Percentiles rank a stretch among this genome's conserved stretches.
Evolutionary conservation across 2,888 invertebrate species (phyloP).

Genomic region (Cephus sareptanus): DNA sequence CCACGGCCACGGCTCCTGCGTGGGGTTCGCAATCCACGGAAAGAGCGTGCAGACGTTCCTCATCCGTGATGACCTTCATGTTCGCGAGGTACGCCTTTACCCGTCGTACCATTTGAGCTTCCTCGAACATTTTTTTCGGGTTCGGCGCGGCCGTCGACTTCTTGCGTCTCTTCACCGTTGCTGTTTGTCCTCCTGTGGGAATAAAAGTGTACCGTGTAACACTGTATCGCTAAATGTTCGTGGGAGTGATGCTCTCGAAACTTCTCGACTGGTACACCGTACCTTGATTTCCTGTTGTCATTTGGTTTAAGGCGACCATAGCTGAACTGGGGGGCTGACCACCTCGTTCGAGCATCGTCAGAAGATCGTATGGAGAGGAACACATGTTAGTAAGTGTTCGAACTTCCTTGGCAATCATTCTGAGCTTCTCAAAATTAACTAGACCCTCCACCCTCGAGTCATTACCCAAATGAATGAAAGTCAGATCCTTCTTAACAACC

Average conservation of each 20-base stretch:
- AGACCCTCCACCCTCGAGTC: conserved; percentile 89
- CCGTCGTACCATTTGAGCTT: conserved; percentile 97
- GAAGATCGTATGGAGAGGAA: conserved; percentile 90
- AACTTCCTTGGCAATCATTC: conserved; percentile 98
- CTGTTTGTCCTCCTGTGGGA: conserved; percentile 72
- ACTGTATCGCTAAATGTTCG: background rate
- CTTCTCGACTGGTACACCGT: conserved; percentile 1
- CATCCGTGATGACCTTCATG: conserved; percentile 92
- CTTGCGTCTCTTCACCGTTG: conserved; percentile 90
- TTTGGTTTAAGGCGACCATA: conserved; percentile 88
- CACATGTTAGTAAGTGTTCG: conserved; percentile 93
- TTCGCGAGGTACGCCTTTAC: conserved; percentile 96
- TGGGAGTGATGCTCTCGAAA: background rate
- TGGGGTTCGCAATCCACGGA: conserved; percentile 89
- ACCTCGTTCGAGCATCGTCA: conserved; percentile 85
- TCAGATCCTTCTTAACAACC: conserved; percentile 93
- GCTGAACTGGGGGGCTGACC: conserved; percentile 90
- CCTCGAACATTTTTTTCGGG: conserved; percentile 98
- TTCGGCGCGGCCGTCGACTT: conserved; percentile 92
- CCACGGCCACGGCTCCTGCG: conserved; percentile 57
- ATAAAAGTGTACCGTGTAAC: background rate
- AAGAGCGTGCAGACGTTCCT: conserved; percentile 87
- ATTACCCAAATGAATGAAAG: conserved; percentile 98
- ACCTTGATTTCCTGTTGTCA: conserved; percentile 77
- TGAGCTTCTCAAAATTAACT: conserved; percentile 97